Base-by-base conservation (phyloP, 2,888 invertebrate genomes). In the Hypolimnas misippus region DNA sequence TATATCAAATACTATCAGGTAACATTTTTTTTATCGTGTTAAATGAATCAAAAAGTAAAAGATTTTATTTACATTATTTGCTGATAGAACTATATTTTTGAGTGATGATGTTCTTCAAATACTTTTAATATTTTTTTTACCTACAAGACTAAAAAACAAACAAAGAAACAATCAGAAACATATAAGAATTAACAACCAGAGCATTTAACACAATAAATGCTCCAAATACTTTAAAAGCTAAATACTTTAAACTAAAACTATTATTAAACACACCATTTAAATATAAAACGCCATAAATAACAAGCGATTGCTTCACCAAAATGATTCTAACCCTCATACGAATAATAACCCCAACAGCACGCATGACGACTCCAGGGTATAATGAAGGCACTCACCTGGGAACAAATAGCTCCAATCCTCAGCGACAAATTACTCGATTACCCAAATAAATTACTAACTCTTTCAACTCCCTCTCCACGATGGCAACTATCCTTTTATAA, bases 371-470 rank as follows among this genome's bases (percentile, higher is more conserved):
- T 31, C 46, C 29, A 29, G 49, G 38, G 17, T 57, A 57, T 57
- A 65, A 61, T 57, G 62, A 49, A 61, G 62, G 60, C 69, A 71
- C 75, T 73, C 81, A 84, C 82, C 84, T 83, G 81, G 67, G 76
- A 75, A 84, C 78, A 81, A 80, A 84, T 84, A 76, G 77, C 75
- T 75, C 73, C 83, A 80, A 84, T 83, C 77, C 80, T 69, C 71
- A 65, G 40, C 80, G 83, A 84, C 84, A 84, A 83, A 84, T 84
- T 81, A 82, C 83, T 62, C 83, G 83, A 84, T 84, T 84, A 84
- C 83, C 81, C 76, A 81, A 82, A 84, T 83, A 84, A 84, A 84
- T 84, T 83, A 84, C 85, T 70, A 78, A 81, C 76, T 80, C 80
- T 73, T 76, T 73, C 74, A 73, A 42, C 21, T 46, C 21, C 19